Evolutionary conservation across 1,140 invertebrate species (phyloP).

Genomic region (Pachypeltis micranthus): DNA sequence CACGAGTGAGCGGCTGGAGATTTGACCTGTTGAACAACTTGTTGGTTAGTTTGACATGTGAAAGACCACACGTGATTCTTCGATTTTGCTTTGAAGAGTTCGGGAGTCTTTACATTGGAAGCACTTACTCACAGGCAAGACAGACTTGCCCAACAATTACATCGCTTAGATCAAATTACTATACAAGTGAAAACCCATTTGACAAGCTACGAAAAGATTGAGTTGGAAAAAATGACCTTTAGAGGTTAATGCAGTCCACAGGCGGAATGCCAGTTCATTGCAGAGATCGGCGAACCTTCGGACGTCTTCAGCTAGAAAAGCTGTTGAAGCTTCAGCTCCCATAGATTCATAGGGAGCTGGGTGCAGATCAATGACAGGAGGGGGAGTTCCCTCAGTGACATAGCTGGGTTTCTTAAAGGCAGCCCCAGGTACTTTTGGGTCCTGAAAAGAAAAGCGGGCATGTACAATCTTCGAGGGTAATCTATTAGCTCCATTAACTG

Average conservation of each 20-base stretch:
- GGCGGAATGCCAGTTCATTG: constrained; percentile 70
- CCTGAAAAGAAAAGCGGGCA: neutral
- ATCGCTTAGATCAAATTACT: too few species aligned
- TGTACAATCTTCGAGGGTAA: too few species aligned
- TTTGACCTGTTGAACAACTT: constrained; percentile 34
- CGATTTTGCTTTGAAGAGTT: too few species aligned
- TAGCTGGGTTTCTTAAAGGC: constrained; percentile 19
- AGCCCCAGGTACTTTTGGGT: constrained; percentile 19
- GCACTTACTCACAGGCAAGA: too few species aligned
- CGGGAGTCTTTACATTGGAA: too few species aligned
- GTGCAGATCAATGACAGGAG: constrained; percentile 38
- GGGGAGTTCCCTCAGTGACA: constrained; percentile 12
- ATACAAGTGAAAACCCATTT: too few species aligned
- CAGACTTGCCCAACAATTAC: too few species aligned
- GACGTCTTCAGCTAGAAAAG: constrained; percentile 54
- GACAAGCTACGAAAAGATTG: too few species aligned
- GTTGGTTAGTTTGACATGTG: too few species aligned
- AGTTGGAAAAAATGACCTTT: too few species aligned
- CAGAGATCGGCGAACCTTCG: constrained; percentile 58
- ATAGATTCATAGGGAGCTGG: constrained; percentile 49
- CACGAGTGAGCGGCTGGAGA: constrained; percentile 59
- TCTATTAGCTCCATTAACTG: too few species aligned
- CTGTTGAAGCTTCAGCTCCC: constrained; percentile 59
- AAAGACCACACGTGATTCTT: too few species aligned
- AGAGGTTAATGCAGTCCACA: constrained; percentile 57